Conservation (phyloP, 1,140 invertebrate species). For the Hetaerina americana region DNA sequence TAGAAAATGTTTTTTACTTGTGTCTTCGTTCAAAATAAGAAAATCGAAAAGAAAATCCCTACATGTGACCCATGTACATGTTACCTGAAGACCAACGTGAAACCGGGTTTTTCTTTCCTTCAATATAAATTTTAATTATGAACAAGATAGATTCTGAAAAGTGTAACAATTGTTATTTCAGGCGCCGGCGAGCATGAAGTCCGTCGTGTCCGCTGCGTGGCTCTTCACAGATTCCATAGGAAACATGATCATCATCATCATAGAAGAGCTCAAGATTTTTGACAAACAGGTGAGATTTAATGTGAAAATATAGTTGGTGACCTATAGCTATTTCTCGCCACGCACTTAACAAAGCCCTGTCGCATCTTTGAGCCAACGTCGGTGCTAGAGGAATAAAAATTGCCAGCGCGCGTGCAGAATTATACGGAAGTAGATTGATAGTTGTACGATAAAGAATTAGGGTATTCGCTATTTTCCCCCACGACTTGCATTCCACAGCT, state of each 20-base stretch:
- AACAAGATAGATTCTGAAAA: no score
- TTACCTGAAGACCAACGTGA: no score
- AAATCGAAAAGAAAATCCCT: no score
- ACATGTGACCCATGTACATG: no score
- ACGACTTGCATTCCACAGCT: no score
- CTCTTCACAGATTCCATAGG: constrained; percentile 80
- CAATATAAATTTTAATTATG: no score
- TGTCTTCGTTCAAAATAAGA: no score
- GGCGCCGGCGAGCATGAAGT: constrained; percentile 85
- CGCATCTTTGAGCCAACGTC: neutral
- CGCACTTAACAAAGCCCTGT: neutral
- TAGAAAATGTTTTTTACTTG: no score
- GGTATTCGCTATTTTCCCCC: neutral
- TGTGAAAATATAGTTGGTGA: neutral
- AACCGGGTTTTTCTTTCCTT: no score
- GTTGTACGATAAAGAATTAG: neutral
- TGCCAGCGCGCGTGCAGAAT: neutral
- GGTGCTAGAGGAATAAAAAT: neutral
- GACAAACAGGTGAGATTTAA: constrained; percentile 40
- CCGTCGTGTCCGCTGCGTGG: constrained; percentile 79
- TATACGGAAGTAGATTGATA: neutral
- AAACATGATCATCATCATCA: constrained; percentile 77
- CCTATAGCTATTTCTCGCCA: neutral
- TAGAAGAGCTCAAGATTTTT: constrained; percentile 55
- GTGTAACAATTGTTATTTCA: constrained; percentile 47